Evolutionary conservation across 2,797 vertebrate species (phyloP).

Genomic region (Anguilla pacifica): DNA sequence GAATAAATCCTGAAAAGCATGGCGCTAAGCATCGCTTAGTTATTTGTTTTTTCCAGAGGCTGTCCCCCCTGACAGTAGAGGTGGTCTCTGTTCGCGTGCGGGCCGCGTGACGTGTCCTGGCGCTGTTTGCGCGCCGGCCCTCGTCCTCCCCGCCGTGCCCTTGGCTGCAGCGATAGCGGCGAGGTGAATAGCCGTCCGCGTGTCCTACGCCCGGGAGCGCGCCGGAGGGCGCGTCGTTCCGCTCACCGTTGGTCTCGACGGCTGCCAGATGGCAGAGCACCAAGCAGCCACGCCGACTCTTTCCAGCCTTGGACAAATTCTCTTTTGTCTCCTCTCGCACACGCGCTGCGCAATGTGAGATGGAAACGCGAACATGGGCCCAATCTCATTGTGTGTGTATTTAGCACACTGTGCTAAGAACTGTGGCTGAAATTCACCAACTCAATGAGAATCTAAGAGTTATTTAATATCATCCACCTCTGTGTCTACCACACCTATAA

Average conservation of each 20-base stretch:
- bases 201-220: neutral
- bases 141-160: neutral
- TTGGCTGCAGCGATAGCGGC: neutral
- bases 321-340: neutral
- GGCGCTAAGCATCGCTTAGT: neutral
- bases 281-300: neutral
- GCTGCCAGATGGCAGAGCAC: slow-evolving; percentile 21
- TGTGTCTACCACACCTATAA: slow-evolving; percentile 20
- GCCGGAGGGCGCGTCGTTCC: neutral
- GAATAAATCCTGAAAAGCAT: slow-evolving; percentile 18
- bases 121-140: neutral
- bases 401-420: neutral
- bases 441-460: slow-evolving; percentile 30
- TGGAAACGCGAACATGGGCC: neutral
- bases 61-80: slow-evolving; percentile 18
- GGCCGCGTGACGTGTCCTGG: neutral
- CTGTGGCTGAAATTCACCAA: slow-evolving; percentile 3
- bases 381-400: neutral
- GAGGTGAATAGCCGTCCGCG: neutral
- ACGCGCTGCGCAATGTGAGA: neutral
- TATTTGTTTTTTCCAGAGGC: neutral
- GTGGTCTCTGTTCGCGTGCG: neutral
- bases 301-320: slow-evolving; percentile 20
- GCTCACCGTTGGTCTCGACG: neutral
- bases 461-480: slow-evolving; percentile 30